These are phyloP conservation scores for Gallinago media DNA, from an alignment of 2,113 vertebrate species.

Conservation along the genomic window DNA sequence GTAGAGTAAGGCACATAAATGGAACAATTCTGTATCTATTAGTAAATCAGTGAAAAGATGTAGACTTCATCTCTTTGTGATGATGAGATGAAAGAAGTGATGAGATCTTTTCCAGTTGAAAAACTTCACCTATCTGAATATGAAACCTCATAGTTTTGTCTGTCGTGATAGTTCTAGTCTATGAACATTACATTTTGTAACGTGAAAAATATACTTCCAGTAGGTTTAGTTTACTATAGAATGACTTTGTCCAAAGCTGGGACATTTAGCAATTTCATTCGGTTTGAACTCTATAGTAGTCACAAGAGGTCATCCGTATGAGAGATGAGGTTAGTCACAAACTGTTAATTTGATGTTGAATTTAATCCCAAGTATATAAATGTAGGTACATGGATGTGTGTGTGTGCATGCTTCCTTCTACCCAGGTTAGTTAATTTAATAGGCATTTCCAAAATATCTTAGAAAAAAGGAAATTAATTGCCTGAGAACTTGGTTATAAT, in stretches of 20 bases:
- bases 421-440: constrained; percentile 3
- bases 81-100: neutral
- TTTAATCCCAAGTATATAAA: neutral
- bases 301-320: neutral
- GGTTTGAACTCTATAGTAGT: neutral
- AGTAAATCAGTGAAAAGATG: neutral
- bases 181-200: neutral
- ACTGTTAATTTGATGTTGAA: neutral
- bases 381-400: no score
- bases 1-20: neutral
- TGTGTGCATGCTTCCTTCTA: neutral
- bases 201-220: neutral
- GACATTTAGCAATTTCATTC: neutral
- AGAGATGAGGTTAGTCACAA: neutral
- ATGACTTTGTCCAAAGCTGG: neutral
- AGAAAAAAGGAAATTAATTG: neutral
- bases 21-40: neutral
- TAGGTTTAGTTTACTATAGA: neutral
- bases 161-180: neutral
- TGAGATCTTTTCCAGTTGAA: neutral
- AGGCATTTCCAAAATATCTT: constrained; percentile 20
- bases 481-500: neutral
- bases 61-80: neutral
- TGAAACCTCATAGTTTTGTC: neutral
- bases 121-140: neutral